A percentile compares a stretch with the other conserved stretches of the same genome.
These are phyloP conservation scores for Rhadina sibilatrix DNA, from an alignment of 2,113 vertebrate species.

Conservation along the genomic window DNA sequence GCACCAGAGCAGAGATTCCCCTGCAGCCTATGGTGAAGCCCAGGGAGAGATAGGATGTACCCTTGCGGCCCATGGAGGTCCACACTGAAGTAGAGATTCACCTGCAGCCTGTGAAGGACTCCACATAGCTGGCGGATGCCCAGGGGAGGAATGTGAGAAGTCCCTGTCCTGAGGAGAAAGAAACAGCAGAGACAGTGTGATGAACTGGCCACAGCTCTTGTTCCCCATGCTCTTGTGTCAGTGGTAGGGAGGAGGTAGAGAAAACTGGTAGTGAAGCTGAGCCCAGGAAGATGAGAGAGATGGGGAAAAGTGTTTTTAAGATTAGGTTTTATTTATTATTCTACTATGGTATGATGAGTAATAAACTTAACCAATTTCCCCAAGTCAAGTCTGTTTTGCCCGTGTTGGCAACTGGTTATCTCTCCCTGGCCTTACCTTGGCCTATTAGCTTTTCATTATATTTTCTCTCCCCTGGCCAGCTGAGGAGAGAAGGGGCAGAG, in stretches of 20 bases:
- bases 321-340: not conserved
- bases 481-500: not conserved
- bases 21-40: not conserved
- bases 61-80: not conserved
- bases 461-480: not conserved
- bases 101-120: not conserved
- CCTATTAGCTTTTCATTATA: not conserved
- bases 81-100: not conserved
- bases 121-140: not conserved
- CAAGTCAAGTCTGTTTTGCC: not conserved
- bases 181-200: not conserved
- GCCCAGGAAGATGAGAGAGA: not conserved
- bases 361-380: not conserved
- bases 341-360: not conserved
- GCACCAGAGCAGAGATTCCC: not conserved
- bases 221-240: not conserved
- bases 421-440: not conserved
- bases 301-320: not conserved
- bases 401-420: not conserved
- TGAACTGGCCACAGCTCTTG: not conserved
- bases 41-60: not conserved
- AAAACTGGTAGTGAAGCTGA: not conserved
- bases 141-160: not conserved
- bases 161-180: not conserved
- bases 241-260: not conserved